These are phyloP conservation scores for Gopherus evgoodei DNA, from an alignment of 2,113 vertebrate genomes.

Conservation along the genomic window DNA sequence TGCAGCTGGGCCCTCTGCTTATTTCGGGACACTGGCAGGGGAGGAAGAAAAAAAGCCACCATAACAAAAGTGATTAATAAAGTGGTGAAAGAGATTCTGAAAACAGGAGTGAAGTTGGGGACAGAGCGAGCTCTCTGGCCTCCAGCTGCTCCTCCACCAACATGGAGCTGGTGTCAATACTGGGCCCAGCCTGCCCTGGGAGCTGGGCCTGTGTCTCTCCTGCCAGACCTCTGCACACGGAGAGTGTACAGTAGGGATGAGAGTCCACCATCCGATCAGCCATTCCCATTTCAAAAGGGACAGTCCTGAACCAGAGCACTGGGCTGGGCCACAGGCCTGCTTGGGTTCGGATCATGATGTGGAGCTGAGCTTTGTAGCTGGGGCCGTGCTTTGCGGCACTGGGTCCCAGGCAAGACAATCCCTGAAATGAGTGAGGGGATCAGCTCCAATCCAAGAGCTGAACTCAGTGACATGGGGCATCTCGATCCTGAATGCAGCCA, in stretches of 20 bases:
- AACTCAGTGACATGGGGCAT: neutral
- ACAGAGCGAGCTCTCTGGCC: neutral
- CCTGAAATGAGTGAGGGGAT: fast-evolving
- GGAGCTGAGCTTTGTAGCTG: neutral
- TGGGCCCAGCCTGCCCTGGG: neutral
- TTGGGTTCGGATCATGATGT: neutral
- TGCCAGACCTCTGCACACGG: neutral
- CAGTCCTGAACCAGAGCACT: neutral
- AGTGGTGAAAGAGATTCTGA: neutral
- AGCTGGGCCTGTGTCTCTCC: neutral
- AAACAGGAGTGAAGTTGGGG: neutral
- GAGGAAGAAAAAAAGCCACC: constrained; percentile 9
- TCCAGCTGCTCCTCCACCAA: neutral
- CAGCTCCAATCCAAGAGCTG: fast-evolving
- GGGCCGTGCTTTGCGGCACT: neutral
- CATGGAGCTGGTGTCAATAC: fast-evolving
- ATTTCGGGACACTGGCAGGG: constrained; percentile 17
- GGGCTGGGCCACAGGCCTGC: fast-evolving
- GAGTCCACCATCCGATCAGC: constrained; percentile 26
- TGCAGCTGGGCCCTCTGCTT: constrained; percentile 16
- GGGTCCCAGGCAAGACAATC: neutral
- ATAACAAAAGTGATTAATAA: constrained; percentile 47
- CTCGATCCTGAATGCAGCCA: neutral
- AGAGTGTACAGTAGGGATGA: neutral
- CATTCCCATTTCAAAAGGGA: neutral